A percentile compares a stretch with the other conserved stretches of the same genome.
Evolutionary conservation across 1,140 invertebrate genomes (phyloP).

Genomic region (Cotesia vestalis): DNA sequence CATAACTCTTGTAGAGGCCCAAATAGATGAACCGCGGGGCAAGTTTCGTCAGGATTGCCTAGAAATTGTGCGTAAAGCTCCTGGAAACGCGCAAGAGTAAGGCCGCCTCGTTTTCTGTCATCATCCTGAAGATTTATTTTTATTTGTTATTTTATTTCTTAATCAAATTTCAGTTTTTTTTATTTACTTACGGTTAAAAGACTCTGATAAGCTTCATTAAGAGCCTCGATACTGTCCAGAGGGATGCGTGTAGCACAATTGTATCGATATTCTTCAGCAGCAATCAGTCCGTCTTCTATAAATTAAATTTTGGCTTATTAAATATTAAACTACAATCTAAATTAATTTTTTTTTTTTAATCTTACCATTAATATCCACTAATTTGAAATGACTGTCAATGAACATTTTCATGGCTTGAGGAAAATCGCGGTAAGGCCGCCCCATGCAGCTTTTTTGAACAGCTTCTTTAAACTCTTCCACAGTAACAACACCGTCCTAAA

Average conservation of each 20-base stretch:
- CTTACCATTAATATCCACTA: constrained; percentile 79
- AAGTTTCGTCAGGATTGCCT: constrained; percentile 77
- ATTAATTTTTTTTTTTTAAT: constrained; percentile 18
- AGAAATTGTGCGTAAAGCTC: constrained; percentile 85
- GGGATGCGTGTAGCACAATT: constrained; percentile 82
- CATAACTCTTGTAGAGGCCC: constrained; percentile 71
- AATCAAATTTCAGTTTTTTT: background rate
- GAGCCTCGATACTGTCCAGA: constrained; percentile 75
- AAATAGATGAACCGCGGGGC: constrained; percentile 79
- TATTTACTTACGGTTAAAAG: constrained; percentile 75
- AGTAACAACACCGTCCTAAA: constrained; percentile 80
- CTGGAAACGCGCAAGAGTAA: constrained; percentile 80
- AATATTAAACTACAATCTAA: background rate
- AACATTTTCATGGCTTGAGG: constrained; percentile 84
- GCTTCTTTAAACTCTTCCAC: constrained; percentile 84
- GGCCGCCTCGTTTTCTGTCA: constrained; percentile 78
- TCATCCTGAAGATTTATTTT: constrained; percentile 72
- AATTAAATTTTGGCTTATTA: constrained; percentile 1
- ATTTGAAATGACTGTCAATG: constrained; percentile 82
- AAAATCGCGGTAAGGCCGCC: constrained; percentile 80
- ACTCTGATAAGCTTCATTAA: constrained; percentile 81
- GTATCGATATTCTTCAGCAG: constrained; percentile 81
- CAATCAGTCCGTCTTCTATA: constrained; percentile 77
- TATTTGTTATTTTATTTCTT: background rate
- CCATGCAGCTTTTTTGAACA: constrained; percentile 82